These are phyloP conservation scores for Drosophila dives DNA, from an alignment of 2,888 invertebrate genomes.

Conservation along the genomic window DNA sequence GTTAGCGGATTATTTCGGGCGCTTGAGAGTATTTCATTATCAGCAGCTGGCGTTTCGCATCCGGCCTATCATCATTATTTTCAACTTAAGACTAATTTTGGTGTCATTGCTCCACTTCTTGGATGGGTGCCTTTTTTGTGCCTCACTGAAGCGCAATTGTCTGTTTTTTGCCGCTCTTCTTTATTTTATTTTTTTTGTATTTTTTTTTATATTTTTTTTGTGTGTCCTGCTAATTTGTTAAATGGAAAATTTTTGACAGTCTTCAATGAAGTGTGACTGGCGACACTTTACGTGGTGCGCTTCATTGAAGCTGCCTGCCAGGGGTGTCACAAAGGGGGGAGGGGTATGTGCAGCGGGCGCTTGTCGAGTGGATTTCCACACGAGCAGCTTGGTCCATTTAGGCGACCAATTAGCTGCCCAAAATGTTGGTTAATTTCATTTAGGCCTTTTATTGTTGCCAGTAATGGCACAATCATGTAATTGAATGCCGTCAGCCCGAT, in stretches of 20 bases:
- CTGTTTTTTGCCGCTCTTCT: conserved; percentile 11
- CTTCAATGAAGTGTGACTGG: conserved; percentile 76
- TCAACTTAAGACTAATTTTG: conserved; percentile 72
- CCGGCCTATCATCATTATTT: conserved; percentile 72
- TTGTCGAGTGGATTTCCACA: conserved; percentile 67
- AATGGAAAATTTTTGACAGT: conserved; percentile 78
- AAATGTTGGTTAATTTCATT: conserved; percentile 78
- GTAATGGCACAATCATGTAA: conserved; percentile 77
- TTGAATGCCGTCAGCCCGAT: conserved; percentile 60
- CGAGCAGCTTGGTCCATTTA: conserved; percentile 72
- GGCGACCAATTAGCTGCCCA: conserved; percentile 78
- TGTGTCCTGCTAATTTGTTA: conserved; percentile 67
- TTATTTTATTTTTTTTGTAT: neutral
- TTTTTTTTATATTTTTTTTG: conserved; percentile 18
- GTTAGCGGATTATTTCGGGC: conserved; percentile 48
- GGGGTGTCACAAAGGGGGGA: neutral
- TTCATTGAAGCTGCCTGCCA: conserved; percentile 56
- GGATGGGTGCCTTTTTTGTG: conserved; percentile 22
- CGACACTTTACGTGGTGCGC: conserved; percentile 69
- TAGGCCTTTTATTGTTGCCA: conserved; percentile 45
- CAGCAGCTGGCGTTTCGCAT: conserved; percentile 75
- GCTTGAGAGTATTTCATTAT: conserved; percentile 54
- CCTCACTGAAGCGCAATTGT: conserved; percentile 14
- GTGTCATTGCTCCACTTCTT: conserved; percentile 44
- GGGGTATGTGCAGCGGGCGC: neutral